These are phyloP conservation scores for Aleiodes sp. DNA, from an alignment of 1,140 invertebrate genomes.

Conservation along the genomic window DNA sequence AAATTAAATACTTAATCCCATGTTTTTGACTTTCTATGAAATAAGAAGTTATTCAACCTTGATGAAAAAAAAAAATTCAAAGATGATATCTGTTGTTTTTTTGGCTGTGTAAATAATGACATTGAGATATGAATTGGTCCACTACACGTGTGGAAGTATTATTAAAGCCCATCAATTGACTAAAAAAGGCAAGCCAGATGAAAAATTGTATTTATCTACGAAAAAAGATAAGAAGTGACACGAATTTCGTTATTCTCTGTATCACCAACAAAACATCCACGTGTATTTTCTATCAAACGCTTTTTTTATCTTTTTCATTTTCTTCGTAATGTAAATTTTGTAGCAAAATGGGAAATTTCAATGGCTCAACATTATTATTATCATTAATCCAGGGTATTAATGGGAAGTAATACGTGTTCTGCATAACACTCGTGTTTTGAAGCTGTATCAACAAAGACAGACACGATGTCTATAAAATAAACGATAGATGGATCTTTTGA, in stretches of 20 bases:
- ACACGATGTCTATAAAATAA: too few species aligned
- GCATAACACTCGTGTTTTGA: slow-evolving; percentile 6
- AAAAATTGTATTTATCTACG: slow-evolving; percentile 11
- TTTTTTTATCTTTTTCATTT: too few species aligned
- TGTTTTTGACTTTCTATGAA: slow-evolving; percentile 27
- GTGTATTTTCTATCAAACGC: too few species aligned
- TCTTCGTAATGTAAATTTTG: too few species aligned
- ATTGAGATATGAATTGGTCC: slow-evolving; percentile 10
- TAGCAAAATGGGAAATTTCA: too few species aligned
- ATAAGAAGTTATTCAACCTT: slow-evolving; percentile 16
- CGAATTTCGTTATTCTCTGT: neutral
- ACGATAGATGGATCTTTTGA: slow-evolving; percentile 2
- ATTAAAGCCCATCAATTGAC: slow-evolving; percentile 3
- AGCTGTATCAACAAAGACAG: slow-evolving; percentile 25
- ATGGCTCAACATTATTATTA: too few species aligned
- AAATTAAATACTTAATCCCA: too few species aligned
- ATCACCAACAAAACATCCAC: too few species aligned
- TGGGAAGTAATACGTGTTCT: neutral
- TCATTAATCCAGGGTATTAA: too few species aligned
- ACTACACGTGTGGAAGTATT: neutral
- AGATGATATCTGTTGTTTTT: slow-evolving; percentile 10
- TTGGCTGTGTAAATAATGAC: slow-evolving; percentile 6
- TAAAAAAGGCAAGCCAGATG: slow-evolving; percentile 7
- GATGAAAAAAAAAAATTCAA: neutral
- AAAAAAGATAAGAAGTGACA: slow-evolving; percentile 12